phyloP scores from a whole-genome alignment of 1,140 invertebrate species.

The Drosophila pseudoananassae region DNA sequence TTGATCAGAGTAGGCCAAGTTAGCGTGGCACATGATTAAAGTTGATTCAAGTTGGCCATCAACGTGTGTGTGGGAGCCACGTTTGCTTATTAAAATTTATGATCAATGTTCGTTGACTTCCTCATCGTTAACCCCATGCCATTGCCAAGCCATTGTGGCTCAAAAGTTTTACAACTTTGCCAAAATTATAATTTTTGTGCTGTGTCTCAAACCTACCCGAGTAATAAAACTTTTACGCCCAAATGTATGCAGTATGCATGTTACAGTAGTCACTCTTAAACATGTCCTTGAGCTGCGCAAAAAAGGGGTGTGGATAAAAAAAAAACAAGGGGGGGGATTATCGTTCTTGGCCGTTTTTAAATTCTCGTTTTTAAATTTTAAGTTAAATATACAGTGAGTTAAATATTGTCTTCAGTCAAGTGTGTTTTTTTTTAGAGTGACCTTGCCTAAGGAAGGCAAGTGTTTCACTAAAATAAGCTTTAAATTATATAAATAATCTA shows the following conservation, averaged over 20 bases:
- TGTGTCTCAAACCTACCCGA: conserved; percentile 20
- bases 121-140: neutral
- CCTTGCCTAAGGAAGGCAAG: no score
- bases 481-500: no score
- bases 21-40: conserved; percentile 55
- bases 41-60: conserved; percentile 41
- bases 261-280: conserved; percentile 62
- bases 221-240: conserved; percentile 73
- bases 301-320: neutral
- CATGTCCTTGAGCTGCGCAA: conserved; percentile 18
- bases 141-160: conserved; percentile 8
- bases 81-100: conserved; percentile 73
- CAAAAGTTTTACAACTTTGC: conserved; percentile 68
- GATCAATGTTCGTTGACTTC: conserved; percentile 40
- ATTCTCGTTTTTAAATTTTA: no score
- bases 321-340: no score
- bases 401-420: no score
- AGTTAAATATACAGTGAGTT: no score
- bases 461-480: no score
- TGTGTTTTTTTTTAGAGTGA: no score
- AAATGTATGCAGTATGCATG: conserved; percentile 69
- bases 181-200: conserved; percentile 66
- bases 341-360: no score
- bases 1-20: neutral
- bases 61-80: neutral